These are phyloP conservation scores for Tinamus major DNA, from an alignment of 2,797 vertebrate species.

Conservation along the genomic window DNA sequence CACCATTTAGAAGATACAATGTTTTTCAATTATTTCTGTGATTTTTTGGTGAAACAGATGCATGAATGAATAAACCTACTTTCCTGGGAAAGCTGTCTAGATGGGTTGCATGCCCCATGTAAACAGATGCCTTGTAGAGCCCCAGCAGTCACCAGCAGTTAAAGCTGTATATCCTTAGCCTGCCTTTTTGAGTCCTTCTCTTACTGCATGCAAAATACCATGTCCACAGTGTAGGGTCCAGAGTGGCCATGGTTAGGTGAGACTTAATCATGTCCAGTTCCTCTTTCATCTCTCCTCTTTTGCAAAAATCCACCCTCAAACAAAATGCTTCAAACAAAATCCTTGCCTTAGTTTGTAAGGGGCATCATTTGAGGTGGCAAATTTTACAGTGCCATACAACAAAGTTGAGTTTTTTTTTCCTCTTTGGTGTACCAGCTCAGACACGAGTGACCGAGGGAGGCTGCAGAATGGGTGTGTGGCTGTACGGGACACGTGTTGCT, in stretches of 20 bases:
- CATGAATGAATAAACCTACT: not conserved
- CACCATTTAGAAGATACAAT: constrained; percentile 1
- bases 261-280: not conserved
- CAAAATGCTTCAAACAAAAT: not conserved
- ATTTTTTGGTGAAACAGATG: not conserved
- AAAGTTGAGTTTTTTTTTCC: accelerated
- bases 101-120: not conserved
- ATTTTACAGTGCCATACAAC: not conserved
- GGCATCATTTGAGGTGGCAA: accelerated
- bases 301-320: not conserved
- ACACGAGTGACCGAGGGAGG: accelerated
- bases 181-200: not conserved
- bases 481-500: not conserved
- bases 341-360: not conserved
- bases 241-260: not conserved
- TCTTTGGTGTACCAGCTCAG: not conserved
- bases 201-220: not conserved
- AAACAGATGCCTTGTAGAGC: not conserved
- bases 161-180: not conserved
- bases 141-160: not conserved
- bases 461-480: accelerated
- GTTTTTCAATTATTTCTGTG: not conserved
- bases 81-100: not conserved
- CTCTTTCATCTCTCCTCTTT: not conserved
- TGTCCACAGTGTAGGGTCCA: not conserved